phyloP scores from a whole-genome alignment of 2,888 invertebrate species.

The Cheilosia grossa region DNA sequence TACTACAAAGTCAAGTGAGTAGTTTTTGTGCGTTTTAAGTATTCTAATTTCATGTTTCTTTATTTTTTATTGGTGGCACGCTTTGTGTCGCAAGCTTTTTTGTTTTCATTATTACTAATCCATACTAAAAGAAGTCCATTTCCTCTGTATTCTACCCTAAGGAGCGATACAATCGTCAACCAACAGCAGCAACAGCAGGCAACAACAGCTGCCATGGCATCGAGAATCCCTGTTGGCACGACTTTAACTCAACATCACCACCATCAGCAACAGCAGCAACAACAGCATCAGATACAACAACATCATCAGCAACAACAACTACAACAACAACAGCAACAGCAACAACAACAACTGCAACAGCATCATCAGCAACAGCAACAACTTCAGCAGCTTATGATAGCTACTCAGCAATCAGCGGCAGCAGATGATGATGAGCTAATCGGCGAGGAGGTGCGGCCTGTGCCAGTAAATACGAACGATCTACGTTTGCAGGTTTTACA shows the following conservation, averaged over 20 bases:
- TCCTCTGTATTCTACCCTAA: constrained; percentile 25
- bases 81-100: not conserved
- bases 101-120: not conserved
- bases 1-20: constrained; percentile 79
- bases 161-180: constrained; percentile 71
- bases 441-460: constrained; percentile 82
- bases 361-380: constrained; percentile 38
- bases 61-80: too few species aligned
- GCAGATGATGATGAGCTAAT: constrained; percentile 81
- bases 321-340: constrained; percentile 37
- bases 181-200: constrained; percentile 53
- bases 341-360: constrained; percentile 30
- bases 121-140: constrained; percentile 60
- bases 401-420: constrained; percentile 60
- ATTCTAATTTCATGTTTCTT: not conserved
- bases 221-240: constrained; percentile 67
- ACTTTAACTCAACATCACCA: constrained; percentile 44
- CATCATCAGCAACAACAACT: constrained; percentile 36
- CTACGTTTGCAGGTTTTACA: constrained; percentile 80
- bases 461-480: constrained; percentile 81
- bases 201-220: constrained; percentile 51
- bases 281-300: constrained; percentile 31
- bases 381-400: constrained; percentile 35
- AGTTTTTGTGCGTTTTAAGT: not conserved
- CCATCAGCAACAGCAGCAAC: constrained; percentile 40